phyloP scores from a whole-genome alignment of 2,113 vertebrate genomes.

The Marmota monax region DNA sequence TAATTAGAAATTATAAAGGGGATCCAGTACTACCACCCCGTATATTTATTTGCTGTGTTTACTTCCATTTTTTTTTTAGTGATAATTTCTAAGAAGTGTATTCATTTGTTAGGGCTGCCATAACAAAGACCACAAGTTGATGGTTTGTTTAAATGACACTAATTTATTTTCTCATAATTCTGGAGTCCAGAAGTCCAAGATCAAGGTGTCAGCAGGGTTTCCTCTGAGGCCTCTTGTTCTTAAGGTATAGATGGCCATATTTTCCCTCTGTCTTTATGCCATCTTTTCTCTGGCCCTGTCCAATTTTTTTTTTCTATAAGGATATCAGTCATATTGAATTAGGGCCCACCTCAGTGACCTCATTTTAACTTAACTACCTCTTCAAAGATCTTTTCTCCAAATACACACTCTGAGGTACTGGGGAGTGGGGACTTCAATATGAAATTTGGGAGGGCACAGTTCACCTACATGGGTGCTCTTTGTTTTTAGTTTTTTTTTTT shows the following conservation, averaged over 20 bases:
- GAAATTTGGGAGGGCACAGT: not conserved
- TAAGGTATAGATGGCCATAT: not conserved
- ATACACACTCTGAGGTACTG: not conserved
- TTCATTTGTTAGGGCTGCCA: not conserved
- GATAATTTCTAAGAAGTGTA: not conserved
- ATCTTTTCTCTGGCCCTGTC: constrained; percentile 12
- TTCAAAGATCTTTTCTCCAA: not conserved
- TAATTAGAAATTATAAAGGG: not conserved
- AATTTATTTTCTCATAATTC: constrained; percentile 18
- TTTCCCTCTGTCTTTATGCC: not conserved
- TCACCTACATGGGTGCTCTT: not conserved
- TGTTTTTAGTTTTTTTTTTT: constrained; percentile 26
- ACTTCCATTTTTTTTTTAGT: not conserved
- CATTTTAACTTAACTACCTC: constrained; percentile 46
- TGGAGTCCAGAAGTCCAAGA: not conserved
- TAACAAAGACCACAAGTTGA: not conserved
- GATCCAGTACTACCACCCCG: not conserved
- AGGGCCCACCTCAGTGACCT: not conserved
- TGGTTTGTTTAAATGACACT: constrained; percentile 38
- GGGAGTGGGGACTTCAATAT: not conserved
- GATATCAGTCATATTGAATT: not conserved
- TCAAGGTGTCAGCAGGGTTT: not conserved
- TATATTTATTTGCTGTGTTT: constrained; percentile 29
- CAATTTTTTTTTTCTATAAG: not conserved
- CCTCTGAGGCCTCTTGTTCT: not conserved